These are phyloP conservation scores for Natator depressus DNA, from an alignment of 2,113 vertebrate species.

Conservation along the genomic window DNA sequence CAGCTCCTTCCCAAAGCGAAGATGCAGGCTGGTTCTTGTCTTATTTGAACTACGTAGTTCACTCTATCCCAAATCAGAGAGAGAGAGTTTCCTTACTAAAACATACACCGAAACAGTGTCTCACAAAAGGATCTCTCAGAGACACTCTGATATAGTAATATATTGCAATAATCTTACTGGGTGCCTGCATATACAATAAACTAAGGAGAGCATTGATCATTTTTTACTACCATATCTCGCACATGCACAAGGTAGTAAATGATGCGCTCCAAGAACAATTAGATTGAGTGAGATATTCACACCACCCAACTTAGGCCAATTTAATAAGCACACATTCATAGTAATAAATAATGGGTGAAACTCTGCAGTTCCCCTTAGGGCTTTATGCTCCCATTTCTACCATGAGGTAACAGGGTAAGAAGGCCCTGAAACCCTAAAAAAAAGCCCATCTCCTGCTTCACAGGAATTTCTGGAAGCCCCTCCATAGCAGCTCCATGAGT, in stretches of 20 bases:
- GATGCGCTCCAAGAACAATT: fast-evolving
- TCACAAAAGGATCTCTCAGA: neutral
- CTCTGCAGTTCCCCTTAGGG: too few relatives aligned
- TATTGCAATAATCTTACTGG: neutral
- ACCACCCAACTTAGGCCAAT: neutral
- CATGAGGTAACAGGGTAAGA: too few relatives aligned
- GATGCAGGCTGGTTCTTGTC: neutral
- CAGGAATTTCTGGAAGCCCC: too few relatives aligned
- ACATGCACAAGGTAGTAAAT: neutral
- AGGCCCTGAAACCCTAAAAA: too few relatives aligned
- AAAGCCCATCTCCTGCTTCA: too few relatives aligned
- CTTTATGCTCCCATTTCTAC: too few relatives aligned
- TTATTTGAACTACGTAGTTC: neutral
- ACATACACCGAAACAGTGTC: neutral
- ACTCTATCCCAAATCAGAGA: neutral
- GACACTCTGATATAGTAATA: neutral
- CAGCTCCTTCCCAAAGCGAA: neutral
- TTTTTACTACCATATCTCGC: neutral
- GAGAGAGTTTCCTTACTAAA: neutral
- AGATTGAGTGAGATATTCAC: neutral
- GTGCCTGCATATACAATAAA: neutral
- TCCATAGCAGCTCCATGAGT: too few relatives aligned
- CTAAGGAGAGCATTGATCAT: neutral
- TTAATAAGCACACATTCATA: neutral
- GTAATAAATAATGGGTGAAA: neutral